phyloP scores from a whole-genome alignment of 2,113 vertebrate genomes.

The Sylvilagus bachmani region DNA sequence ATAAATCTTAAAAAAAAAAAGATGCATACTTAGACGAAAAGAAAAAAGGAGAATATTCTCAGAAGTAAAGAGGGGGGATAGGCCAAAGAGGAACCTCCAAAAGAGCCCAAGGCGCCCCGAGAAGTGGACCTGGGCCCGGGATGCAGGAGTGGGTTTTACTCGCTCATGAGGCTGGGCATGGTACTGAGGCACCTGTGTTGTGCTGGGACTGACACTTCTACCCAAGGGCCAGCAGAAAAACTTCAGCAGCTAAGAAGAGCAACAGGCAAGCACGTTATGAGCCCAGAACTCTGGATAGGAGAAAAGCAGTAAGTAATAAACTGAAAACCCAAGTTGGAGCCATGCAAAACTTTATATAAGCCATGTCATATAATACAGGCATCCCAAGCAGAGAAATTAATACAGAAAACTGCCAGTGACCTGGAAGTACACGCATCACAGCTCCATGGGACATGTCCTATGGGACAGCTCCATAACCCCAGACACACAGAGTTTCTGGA shows the following conservation, averaged over 20 bases:
- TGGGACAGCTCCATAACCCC: not conserved
- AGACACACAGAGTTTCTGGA: not conserved
- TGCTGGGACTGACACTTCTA: too few species aligned
- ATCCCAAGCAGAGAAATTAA: not conserved
- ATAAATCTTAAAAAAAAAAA: not conserved
- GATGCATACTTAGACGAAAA: too few species aligned
- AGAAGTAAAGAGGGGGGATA: not conserved
- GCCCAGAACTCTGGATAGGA: not conserved
- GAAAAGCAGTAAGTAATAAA: not conserved
- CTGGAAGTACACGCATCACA: not conserved
- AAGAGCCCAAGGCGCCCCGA: not conserved
- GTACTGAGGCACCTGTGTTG: not conserved
- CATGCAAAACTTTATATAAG: not conserved
- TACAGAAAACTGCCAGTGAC: not conserved
- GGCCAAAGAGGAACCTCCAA: not conserved
- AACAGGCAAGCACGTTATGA: not conserved
- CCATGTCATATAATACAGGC: too few species aligned
- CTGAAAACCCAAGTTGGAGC: not conserved
- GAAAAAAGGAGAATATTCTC: not conserved
- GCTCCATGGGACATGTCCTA: too few species aligned
- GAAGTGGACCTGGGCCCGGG: not conserved
- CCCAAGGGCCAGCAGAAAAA: too few species aligned
- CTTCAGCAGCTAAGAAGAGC: not conserved
- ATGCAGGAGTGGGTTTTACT: not conserved
- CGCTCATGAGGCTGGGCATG: not conserved